phyloP scores from a whole-genome alignment of 2,797 vertebrate species.

The Cossypha dichroa region DNA sequence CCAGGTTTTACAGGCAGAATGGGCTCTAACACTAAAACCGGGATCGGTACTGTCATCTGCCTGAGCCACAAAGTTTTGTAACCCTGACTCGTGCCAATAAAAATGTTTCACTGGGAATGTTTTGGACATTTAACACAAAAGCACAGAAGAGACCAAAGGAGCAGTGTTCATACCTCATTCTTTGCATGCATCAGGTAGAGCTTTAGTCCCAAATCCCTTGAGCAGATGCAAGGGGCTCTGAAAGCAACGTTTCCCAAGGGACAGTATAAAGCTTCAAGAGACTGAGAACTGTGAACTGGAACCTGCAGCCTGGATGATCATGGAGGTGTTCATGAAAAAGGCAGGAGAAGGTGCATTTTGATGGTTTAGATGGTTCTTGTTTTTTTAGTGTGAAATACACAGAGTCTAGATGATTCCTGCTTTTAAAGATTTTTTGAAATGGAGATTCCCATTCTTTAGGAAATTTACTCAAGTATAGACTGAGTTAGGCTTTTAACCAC shows the following conservation, averaged over 20 bases:
- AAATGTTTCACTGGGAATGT: slow-evolving; percentile 3
- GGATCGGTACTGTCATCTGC: slow-evolving; percentile 31
- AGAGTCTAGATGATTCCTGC: background rate
- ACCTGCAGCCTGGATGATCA: background rate
- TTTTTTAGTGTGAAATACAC: background rate
- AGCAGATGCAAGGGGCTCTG: background rate
- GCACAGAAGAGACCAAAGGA: background rate
- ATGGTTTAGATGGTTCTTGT: background rate
- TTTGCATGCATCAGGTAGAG: background rate
- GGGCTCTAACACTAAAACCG: background rate
- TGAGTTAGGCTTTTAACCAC: background rate
- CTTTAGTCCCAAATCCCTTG: background rate
- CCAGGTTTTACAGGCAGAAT: slow-evolving; percentile 36
- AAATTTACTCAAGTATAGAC: background rate
- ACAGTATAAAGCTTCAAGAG: background rate
- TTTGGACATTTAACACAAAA: slow-evolving; percentile 23
- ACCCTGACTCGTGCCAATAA: slow-evolving; percentile 23
- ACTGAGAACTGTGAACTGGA: background rate
- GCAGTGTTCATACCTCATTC: background rate
- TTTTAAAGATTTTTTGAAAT: background rate
- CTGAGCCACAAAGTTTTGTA: slow-evolving; percentile 48
- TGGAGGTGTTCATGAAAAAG: background rate
- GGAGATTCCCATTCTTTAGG: background rate
- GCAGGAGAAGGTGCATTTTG: background rate
- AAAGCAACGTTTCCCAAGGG: background rate